Evolutionary conservation across 1,140 invertebrate species (phyloP).

Genomic region (Pachypsylla venusta): DNA sequence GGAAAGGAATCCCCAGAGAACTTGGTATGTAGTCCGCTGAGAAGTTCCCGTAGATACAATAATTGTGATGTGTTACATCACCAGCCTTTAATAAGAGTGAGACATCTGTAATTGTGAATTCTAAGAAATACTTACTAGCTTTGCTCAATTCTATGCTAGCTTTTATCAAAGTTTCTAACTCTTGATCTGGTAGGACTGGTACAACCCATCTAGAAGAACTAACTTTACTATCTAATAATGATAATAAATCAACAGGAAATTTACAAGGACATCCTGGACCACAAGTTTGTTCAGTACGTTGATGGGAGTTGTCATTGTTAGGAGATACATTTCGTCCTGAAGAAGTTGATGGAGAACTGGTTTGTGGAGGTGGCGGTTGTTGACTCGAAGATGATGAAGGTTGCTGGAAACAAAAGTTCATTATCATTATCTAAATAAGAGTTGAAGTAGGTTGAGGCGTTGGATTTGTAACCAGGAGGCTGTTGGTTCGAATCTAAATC

Average conservation of each 20-base stretch:
- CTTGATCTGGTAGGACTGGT: slow-evolving; percentile 88
- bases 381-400: too few relatives aligned
- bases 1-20: too few relatives aligned
- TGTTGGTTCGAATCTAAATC: too few relatives aligned
- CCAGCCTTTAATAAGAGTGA: too few relatives aligned
- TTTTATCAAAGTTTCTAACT: slow-evolving; percentile 80
- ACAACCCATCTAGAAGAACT: slow-evolving; percentile 89
- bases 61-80: too few relatives aligned
- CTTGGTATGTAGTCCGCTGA: too few relatives aligned
- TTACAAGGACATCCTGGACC: slow-evolving; percentile 23
- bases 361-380: neutral
- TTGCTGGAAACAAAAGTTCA: neutral
- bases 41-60: too few relatives aligned
- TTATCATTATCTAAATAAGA: neutral
- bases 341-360: slow-evolving; percentile 28
- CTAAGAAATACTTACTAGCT: slow-evolving; percentile 42
- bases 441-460: neutral
- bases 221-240: slow-evolving; percentile 87
- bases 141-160: slow-evolving; percentile 73
- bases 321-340: slow-evolving; percentile 27
- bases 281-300: slow-evolving; percentile 37
- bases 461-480: neutral
- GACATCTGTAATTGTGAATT: too few relatives aligned
- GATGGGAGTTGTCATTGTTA: slow-evolving; percentile 30
- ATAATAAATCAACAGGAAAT: slow-evolving; percentile 76